Conservation (phyloP, 2,797 vertebrate genomes). For the Malurus splendens region DNA sequence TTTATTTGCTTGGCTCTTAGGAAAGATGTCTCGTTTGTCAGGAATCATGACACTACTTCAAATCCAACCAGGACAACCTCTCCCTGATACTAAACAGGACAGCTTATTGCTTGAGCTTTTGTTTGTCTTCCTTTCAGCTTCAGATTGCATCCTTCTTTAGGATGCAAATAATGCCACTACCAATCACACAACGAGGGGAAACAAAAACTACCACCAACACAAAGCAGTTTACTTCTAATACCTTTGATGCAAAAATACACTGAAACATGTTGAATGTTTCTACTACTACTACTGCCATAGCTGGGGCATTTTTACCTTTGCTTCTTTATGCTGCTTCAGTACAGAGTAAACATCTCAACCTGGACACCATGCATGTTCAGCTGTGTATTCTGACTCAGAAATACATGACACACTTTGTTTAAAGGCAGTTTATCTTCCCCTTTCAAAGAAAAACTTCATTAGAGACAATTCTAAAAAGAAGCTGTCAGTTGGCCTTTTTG, state of each 20-base stretch:
- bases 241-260: background rate
- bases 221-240: background rate
- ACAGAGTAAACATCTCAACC: background rate
- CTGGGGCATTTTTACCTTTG: background rate
- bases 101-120: background rate
- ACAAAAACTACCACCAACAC: background rate
- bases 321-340: background rate
- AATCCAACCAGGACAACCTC: background rate
- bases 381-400: background rate
- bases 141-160: background rate
- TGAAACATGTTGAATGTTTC: background rate
- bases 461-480: background rate
- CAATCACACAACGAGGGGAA: background rate
- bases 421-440: background rate
- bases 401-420: background rate
- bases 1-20: background rate
- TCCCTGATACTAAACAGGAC: background rate
- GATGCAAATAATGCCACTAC: background rate
- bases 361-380: background rate
- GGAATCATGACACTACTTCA: background rate
- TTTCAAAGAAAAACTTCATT: background rate
- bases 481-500: background rate
- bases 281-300: background rate
- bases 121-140: background rate
- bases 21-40: background rate